phyloP scores from a whole-genome alignment of 2,888 invertebrate species.

The Ophion obscuratus region DNA sequence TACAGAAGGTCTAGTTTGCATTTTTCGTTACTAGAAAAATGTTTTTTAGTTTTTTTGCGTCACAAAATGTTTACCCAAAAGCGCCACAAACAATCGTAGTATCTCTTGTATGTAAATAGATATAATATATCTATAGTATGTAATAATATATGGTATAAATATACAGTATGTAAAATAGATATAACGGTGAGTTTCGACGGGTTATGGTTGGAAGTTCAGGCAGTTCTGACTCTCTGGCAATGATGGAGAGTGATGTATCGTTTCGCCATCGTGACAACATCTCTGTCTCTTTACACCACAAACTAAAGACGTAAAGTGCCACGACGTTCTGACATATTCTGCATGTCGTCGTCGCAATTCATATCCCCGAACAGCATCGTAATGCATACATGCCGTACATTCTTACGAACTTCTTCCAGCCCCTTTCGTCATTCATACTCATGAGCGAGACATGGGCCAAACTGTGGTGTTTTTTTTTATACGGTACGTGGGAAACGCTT shows the following conservation, averaged over 20 bases:
- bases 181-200: too few species aligned
- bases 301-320: conserved; percentile 54
- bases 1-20: not conserved
- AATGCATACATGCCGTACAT: not conserved
- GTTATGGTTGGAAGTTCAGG: not conserved
- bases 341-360: conserved; percentile 21
- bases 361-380: not conserved
- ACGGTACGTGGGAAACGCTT: too few species aligned
- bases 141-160: too few species aligned
- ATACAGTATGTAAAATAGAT: too few species aligned
- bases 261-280: conserved; percentile 42
- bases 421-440: not conserved
- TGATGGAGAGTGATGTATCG: conserved; percentile 79
- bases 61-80: conserved; percentile 67
- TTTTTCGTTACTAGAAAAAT: not conserved
- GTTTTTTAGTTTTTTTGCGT: conserved; percentile 57
- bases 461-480: too few species aligned
- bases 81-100: conserved; percentile 61
- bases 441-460: not conserved
- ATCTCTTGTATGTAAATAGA: conserved; percentile 7
- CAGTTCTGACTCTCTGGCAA: conserved; percentile 48
- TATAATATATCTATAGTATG: too few species aligned
- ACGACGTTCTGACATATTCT: conserved; percentile 62
- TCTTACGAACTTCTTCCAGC: not conserved
- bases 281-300: conserved; percentile 15